Conservation (phyloP, 1,140 invertebrate species). For the Sycophila sp. region DNA sequence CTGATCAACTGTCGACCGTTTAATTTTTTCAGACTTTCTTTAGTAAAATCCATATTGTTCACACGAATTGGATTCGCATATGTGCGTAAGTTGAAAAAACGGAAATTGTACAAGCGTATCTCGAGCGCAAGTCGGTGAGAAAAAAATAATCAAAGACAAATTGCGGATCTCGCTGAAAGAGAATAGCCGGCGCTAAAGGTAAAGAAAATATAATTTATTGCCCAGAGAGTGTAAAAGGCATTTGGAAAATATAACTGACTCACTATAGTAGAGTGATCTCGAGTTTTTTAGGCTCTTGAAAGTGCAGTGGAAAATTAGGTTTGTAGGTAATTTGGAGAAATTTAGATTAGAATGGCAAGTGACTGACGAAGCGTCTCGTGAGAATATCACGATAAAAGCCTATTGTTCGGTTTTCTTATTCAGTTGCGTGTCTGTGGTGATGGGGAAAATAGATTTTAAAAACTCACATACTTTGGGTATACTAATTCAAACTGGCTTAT, state of each 20-base stretch:
- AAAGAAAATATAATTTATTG: conserved; percentile 19
- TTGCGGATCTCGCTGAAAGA: conserved; percentile 4
- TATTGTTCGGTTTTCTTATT: neutral
- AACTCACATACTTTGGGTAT: neutral
- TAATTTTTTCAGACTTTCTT: conserved; percentile 28
- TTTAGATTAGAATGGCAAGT: neutral
- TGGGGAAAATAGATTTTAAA: neutral
- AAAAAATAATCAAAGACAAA: conserved; percentile 8
- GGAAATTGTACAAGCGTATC: neutral
- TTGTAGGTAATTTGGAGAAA: neutral
- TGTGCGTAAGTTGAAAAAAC: conserved; percentile 9
- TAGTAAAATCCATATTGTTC: conserved; percentile 3
- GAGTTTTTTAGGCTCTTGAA: neutral
- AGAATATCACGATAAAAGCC: neutral
- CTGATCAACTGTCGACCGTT: conserved; percentile 10
- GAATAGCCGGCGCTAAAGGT: conserved; percentile 6
- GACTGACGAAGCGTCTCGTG: neutral
- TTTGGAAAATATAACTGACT: conserved; percentile 4
- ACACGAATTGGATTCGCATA: conserved; percentile 9
- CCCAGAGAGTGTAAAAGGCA: neutral
- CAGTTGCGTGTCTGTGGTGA: neutral
- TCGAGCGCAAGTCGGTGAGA: conserved; percentile 9
- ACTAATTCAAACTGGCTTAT: neutral
- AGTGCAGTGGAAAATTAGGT: conserved; percentile 13
- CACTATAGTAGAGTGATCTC: too few relatives aligned